Evolutionary conservation across 2,797 vertebrate genomes (phyloP).

Genomic region (Malurus splendens): DNA sequence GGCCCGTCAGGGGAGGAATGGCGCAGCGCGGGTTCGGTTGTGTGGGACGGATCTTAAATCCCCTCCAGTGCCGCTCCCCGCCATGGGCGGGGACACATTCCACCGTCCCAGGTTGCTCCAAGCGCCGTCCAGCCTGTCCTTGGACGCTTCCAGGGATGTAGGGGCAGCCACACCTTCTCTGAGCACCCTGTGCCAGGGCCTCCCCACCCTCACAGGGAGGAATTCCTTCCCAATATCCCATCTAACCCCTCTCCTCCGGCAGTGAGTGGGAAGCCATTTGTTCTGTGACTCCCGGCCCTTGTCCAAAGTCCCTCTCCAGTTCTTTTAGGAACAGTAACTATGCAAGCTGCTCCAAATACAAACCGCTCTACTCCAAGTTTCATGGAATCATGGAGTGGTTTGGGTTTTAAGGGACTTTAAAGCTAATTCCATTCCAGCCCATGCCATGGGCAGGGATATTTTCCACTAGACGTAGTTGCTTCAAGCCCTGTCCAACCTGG

Average conservation of each 20-base stretch:
- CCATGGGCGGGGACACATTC: neutral
- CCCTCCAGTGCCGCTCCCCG: too few species aligned
- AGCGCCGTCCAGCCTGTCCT: too few species aligned
- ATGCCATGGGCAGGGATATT: neutral
- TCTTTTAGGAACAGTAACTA: neutral
- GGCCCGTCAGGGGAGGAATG: neutral
- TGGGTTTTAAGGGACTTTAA: neutral
- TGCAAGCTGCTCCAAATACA: neutral
- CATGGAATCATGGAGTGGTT: neutral
- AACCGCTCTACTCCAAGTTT: neutral
- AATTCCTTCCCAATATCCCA: neutral
- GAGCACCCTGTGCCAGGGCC: neutral
- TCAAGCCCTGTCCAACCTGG: neutral
- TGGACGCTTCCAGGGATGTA: neutral
- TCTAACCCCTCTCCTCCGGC: neutral
- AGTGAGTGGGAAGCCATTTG: neutral
- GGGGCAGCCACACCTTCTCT: neutral
- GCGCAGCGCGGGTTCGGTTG: fast-evolving
- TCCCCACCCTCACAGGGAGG: neutral
- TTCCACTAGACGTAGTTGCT: neutral
- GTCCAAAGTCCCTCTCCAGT: neutral
- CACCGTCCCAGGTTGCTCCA: too few species aligned
- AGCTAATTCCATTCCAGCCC: neutral
- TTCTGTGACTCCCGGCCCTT: neutral
- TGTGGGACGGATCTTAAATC: neutral